Evolutionary conservation across 1,140 invertebrate genomes (phyloP).

Genomic region (Stenopsyche tienmushanensis): DNA sequence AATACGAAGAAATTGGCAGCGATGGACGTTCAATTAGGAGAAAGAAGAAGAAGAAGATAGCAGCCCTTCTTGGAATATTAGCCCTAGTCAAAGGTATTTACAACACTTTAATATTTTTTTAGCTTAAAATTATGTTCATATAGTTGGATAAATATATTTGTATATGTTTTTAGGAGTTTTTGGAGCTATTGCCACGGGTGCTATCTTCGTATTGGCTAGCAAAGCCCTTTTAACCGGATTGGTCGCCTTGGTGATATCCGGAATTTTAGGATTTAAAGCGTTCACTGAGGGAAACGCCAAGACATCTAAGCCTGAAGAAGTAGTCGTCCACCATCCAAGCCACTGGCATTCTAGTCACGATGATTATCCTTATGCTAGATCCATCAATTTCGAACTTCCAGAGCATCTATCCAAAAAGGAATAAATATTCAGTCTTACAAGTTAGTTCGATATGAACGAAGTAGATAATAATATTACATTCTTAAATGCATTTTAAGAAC

Average conservation of each 20-base stretch:
- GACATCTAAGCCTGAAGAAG: slow-evolving; percentile 76
- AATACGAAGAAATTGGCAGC: slow-evolving; percentile 42
- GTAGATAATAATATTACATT: neutral
- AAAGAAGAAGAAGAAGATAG: slow-evolving; percentile 20
- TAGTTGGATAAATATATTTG: neutral
- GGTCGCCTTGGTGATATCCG: slow-evolving; percentile 74
- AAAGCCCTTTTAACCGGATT: slow-evolving; percentile 81
- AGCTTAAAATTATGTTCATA: neutral
- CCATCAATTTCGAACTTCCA: slow-evolving; percentile 43
- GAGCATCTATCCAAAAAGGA: slow-evolving; percentile 38
- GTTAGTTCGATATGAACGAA: slow-evolving; percentile 1
- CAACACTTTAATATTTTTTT: slow-evolving; percentile 4
- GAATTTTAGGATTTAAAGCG: slow-evolving; percentile 72
- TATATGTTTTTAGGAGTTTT: slow-evolving; percentile 59
- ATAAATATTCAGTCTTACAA: neutral
- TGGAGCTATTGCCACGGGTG: slow-evolving; percentile 71
- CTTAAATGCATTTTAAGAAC: neutral
- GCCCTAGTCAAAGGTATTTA: slow-evolving; percentile 20
- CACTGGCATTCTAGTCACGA: slow-evolving; percentile 63
- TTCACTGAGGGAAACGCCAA: slow-evolving; percentile 56
- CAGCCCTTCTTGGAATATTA: neutral
- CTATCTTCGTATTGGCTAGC: slow-evolving; percentile 71
- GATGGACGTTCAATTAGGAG: slow-evolving; percentile 5
- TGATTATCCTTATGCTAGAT: slow-evolving; percentile 53
- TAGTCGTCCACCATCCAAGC: slow-evolving; percentile 73